Percentiles rank a stretch among this genome's conserved stretches.
phyloP scores from a whole-genome alignment of 1,140 invertebrate genomes.

The Homarus americanus region DNA sequence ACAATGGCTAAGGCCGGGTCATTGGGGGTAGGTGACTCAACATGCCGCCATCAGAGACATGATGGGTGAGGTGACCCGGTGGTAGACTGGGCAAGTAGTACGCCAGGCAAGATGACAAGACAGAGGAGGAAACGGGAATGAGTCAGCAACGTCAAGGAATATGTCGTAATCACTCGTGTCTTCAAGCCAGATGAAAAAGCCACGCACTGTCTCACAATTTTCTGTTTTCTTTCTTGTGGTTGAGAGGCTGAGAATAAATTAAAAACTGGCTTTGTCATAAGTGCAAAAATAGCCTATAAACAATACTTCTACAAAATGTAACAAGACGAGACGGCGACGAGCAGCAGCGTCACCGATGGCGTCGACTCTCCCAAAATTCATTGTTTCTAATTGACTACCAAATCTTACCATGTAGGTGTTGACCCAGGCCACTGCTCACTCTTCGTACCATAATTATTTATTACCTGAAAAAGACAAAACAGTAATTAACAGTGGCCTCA shows the following conservation, averaged over 20 bases:
- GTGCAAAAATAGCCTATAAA: constrained; percentile 50
- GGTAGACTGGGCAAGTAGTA: no score
- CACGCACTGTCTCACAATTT: not conserved
- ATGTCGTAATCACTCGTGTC: not conserved
- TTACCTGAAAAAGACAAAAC: constrained; percentile 51
- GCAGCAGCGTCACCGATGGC: not conserved
- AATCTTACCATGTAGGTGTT: constrained; percentile 50
- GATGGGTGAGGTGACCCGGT: no score
- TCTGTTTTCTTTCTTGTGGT: not conserved
- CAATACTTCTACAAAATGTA: constrained; percentile 39
- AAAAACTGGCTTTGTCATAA: not conserved
- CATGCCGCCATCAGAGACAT: no score
- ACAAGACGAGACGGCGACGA: constrained; percentile 12
- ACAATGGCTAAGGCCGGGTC: no score
- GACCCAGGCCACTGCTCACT: constrained; percentile 54
- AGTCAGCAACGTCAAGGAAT: not conserved
- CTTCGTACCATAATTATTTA: constrained; percentile 63
- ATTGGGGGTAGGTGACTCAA: no score
- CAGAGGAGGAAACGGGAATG: not conserved
- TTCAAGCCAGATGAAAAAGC: not conserved
- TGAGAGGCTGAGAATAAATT: not conserved
- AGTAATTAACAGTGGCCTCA: no score
- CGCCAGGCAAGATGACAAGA: not conserved
- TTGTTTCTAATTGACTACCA: not conserved
- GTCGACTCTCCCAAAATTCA: not conserved